Evolutionary conservation across 2,888 invertebrate species (phyloP).

Genomic region (Cantharis flavilabris): DNA sequence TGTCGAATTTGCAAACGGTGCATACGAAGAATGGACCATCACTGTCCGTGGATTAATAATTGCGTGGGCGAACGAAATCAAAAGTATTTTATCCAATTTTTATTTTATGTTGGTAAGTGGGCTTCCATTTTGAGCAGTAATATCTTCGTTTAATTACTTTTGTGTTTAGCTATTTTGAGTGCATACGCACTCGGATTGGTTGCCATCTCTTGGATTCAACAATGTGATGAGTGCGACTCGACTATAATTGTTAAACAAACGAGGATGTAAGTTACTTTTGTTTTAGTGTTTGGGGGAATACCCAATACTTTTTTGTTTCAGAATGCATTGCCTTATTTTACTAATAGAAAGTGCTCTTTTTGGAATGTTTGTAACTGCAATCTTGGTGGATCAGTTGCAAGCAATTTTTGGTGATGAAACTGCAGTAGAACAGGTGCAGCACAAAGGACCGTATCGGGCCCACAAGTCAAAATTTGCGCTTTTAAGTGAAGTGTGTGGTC

Average conservation of each 20-base stretch:
- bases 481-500: slow-evolving; percentile 78
- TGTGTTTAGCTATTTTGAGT: slow-evolving; percentile 59
- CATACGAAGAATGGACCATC: slow-evolving; percentile 82
- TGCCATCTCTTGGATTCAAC: slow-evolving; percentile 71
- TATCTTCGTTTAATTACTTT: slow-evolving; percentile 11
- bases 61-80: slow-evolving; percentile 92
- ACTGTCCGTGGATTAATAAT: slow-evolving; percentile 92
- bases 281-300: not conserved
- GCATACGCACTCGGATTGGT: slow-evolving; percentile 73
- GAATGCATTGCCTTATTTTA: slow-evolving; percentile 82
- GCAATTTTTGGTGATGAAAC: slow-evolving; percentile 86
- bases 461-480: slow-evolving; percentile 68
- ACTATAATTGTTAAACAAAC: slow-evolving; percentile 71
- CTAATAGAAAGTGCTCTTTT: slow-evolving; percentile 82
- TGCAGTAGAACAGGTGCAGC: slow-evolving; percentile 77
- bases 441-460: slow-evolving; percentile 67
- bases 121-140: slow-evolving; percentile 5
- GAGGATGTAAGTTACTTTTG: slow-evolving; percentile 67
- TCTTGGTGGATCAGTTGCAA: slow-evolving; percentile 84
- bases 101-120: slow-evolving; percentile 70
- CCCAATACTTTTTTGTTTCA: slow-evolving; percentile 54
- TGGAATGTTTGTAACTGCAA: slow-evolving; percentile 85
- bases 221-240: slow-evolving; percentile 68
- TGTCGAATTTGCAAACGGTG: slow-evolving; percentile 86
- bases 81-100: slow-evolving; percentile 88